phyloP scores from a whole-genome alignment of 2,888 invertebrate genomes.

The Zhengitettix transpicula region DNA sequence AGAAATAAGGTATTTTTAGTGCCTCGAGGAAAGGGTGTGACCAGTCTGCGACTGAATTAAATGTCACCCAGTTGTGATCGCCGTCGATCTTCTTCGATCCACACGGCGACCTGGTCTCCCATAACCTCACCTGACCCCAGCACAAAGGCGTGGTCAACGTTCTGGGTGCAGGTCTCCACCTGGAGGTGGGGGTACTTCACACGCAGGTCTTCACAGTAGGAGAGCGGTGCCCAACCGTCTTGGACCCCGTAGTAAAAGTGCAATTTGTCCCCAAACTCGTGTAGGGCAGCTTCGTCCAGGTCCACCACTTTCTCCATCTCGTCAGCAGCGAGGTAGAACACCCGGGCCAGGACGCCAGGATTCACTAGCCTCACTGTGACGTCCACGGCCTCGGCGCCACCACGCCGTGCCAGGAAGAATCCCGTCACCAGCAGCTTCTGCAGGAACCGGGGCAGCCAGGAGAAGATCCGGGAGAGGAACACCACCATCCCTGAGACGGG shows the following conservation, averaged over 20 bases:
- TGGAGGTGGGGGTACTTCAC: constrained; percentile 39
- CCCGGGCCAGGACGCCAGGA: constrained; percentile 26
- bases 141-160: constrained; percentile 67
- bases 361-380: constrained; percentile 7
- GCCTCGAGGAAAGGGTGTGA: too few relatives aligned
- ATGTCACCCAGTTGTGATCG: too few relatives aligned
- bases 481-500: constrained; percentile 30
- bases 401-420: constrained; percentile 27
- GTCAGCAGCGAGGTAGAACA: constrained; percentile 53
- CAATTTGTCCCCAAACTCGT: constrained; percentile 39
- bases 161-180: constrained; percentile 38
- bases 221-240: constrained; percentile 72
- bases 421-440: constrained; percentile 32
- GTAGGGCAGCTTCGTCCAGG: constrained; percentile 44
- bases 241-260: constrained; percentile 62
- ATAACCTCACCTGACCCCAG: constrained; percentile 42
- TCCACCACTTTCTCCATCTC: constrained; percentile 63
- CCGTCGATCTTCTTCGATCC: constrained; percentile 2
- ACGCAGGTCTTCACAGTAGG: constrained; percentile 50
- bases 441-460: constrained; percentile 35
- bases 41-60: too few relatives aligned
- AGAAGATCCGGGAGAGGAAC: constrained; percentile 32
- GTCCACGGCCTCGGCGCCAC: not conserved
- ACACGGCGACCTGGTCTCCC: constrained; percentile 23
- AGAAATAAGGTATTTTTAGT: too few relatives aligned